Evolutionary conservation across 2,797 vertebrate genomes (phyloP).

Genomic region (Nannoperca australis): DNA sequence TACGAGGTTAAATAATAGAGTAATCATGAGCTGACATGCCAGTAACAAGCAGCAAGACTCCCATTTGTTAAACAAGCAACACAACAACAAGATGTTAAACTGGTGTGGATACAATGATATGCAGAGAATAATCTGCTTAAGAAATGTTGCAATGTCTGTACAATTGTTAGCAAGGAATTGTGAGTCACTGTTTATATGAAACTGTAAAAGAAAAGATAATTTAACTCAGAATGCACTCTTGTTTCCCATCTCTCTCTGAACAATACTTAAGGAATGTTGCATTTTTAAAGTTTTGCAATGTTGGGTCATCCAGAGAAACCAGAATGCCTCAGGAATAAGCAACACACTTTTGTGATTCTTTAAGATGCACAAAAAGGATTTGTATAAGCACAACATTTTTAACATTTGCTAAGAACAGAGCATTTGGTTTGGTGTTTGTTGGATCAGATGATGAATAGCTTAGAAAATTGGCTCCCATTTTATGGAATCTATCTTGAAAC

Average conservation of each 20-base stretch:
- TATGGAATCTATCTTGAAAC: neutral
- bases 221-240: neutral
- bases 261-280: neutral
- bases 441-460: neutral
- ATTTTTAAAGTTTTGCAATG: neutral
- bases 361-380: neutral
- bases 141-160: neutral
- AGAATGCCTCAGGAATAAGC: neutral
- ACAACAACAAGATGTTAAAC: slow-evolving; percentile 27
- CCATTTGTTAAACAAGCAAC: slow-evolving; percentile 37
- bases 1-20: slow-evolving; percentile 69
- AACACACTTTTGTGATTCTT: neutral
- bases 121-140: neutral
- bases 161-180: neutral
- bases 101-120: neutral
- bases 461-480: neutral
- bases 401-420: neutral
- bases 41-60: slow-evolving; percentile 46
- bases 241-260: slow-evolving; percentile 2
- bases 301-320: neutral
- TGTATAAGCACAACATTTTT: too few species aligned
- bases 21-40: slow-evolving; percentile 49
- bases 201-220: neutral
- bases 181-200: slow-evolving; percentile 27
- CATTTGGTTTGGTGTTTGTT: neutral